Base-by-base conservation (phyloP, 2,888 invertebrate genomes). In the Palloptera scutellata region DNA sequence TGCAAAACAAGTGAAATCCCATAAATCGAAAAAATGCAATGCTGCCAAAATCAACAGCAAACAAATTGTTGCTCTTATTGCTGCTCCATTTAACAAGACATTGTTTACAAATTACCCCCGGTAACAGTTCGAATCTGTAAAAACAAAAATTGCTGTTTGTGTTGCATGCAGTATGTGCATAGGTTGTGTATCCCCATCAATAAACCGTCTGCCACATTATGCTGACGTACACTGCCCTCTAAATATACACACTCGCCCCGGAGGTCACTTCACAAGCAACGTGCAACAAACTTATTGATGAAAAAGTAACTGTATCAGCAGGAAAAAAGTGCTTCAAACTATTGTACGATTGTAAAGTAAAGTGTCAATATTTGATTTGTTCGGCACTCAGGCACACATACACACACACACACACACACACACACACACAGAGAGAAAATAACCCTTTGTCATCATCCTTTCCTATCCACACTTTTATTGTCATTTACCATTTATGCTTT, bases 401-500 rank as follows among this genome's bases (percentile, higher is more conserved):
- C 45, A 43, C 45, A 43, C 45, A 45, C 45, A 45, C 45, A 45
- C 1, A 45, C 1, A 12, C 10, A 48, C 48, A 48, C 13, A 48
- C 15, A 4, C 15, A 15, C 13, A 48, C 6, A 4, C 30, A 30
- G 6, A n/a, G n/a, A n/a, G n/a, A n/a, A n/a, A n/a, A n/a, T n/a
- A 30, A 30, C 3, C 30, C 62, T 45, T 42, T 45, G 45, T 48
- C 48, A 4, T 42, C 20, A 15, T 77, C 78, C 79, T 73, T 77
- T 76, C 77, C 76, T 77, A 75, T 69, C 77, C 30, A 30, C 30
- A 30, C 30, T 2, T 75, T 74, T 74, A 77, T 74, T 77, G 75
- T 69, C 40, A 11, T 17, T 40, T 43, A 11, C 53, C n/a, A 51
- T 15, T 51, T 13, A 53, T 19, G 11, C 48, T 48, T 48, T 48